These are phyloP conservation scores for Lutjanus campechanus DNA, from an alignment of 2,797 vertebrate species.

Conservation along the genomic window DNA sequence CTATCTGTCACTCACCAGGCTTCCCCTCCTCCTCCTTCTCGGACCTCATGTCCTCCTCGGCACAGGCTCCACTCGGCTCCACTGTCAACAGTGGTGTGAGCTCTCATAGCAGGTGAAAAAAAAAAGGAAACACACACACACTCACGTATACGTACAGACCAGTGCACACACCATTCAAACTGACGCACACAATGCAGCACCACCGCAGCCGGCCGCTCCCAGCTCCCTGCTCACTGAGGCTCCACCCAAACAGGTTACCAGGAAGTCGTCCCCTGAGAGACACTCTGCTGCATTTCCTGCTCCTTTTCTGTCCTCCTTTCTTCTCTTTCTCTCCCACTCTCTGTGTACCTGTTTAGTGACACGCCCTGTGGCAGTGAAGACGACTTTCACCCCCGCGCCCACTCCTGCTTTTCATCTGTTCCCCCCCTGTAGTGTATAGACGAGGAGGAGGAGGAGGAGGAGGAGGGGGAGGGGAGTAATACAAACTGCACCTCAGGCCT, in stretches of 20 bases:
- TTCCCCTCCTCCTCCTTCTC: constrained; percentile 85
- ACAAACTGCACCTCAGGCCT: constrained; percentile 51
- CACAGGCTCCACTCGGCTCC: constrained; percentile 79
- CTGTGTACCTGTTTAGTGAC: constrained; percentile 71
- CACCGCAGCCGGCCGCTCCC: constrained; percentile 64
- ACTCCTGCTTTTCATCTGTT: constrained; percentile 42
- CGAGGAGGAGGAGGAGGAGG: constrained; percentile 45
- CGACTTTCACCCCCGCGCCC: constrained; percentile 59
- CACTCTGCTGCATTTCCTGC: constrained; percentile 49
- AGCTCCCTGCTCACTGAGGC: constrained; percentile 48
- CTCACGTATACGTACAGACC: constrained; percentile 16
- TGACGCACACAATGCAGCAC: constrained; percentile 34
- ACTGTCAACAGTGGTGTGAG: constrained; percentile 76
- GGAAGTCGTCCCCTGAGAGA: constrained; percentile 65
- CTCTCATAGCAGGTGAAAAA: constrained; percentile 81
- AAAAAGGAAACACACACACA: constrained; percentile 2
- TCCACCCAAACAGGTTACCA: constrained; percentile 84
- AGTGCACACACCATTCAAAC: constrained; percentile 64
- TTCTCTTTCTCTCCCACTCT: constrained; percentile 31
- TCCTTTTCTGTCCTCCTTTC: constrained; percentile 34
- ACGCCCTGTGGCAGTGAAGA: constrained; percentile 61
- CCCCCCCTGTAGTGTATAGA: background rate
- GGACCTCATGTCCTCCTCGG: constrained; percentile 82
- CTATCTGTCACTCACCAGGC: constrained; percentile 78
- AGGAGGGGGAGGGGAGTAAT: constrained; percentile 52